Percentiles rank a stretch among this genome's conserved stretches.
These are phyloP conservation scores for Phymorhynchus buccinoides DNA, from an alignment of 1,140 invertebrate genomes.

Conservation along the genomic window DNA sequence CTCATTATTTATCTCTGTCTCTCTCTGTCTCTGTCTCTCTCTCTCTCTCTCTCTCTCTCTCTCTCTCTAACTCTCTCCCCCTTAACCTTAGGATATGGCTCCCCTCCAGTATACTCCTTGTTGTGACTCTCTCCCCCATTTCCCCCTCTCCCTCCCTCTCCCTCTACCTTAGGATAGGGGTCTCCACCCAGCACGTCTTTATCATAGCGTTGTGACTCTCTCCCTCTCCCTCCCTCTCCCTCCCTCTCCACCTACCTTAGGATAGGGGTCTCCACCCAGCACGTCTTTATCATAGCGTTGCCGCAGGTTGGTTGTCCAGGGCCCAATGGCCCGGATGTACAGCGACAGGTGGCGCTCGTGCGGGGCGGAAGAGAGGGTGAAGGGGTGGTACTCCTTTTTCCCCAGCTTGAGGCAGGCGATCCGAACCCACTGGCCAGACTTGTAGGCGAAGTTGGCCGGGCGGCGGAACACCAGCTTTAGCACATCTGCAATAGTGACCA, in stretches of 20 bases:
- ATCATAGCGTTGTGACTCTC: slow-evolving; percentile 98
- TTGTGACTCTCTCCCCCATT: too few relatives aligned
- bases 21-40: neutral
- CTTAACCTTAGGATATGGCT: neutral
- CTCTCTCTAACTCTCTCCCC: neutral
- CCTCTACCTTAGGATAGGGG: slow-evolving; percentile 72
- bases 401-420: slow-evolving; percentile 92
- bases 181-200: slow-evolving; percentile 91
- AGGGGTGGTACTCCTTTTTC: slow-evolving; percentile 95
- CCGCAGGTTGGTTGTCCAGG: slow-evolving; percentile 98
- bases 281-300: slow-evolving; percentile 97
- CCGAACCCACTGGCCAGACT: slow-evolving; percentile 90
- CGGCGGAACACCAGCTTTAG: slow-evolving; percentile 78
- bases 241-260: slow-evolving; percentile 72
- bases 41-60: neutral
- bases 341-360: slow-evolving; percentile 97
- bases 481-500: too few relatives aligned
- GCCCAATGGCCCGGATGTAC: slow-evolving; percentile 91
- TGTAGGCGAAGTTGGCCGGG: slow-evolving; percentile 95
- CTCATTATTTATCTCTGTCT: neutral
- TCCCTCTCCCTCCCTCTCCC: too few relatives aligned
- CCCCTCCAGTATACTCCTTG: neutral
- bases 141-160: neutral
- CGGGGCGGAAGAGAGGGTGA: slow-evolving; percentile 97
- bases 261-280: slow-evolving; percentile 87